A percentile compares a stretch with the other conserved stretches of the same genome.
Conservation (phyloP, 2,797 vertebrate species). For the Fistularia tabacaria region DNA sequence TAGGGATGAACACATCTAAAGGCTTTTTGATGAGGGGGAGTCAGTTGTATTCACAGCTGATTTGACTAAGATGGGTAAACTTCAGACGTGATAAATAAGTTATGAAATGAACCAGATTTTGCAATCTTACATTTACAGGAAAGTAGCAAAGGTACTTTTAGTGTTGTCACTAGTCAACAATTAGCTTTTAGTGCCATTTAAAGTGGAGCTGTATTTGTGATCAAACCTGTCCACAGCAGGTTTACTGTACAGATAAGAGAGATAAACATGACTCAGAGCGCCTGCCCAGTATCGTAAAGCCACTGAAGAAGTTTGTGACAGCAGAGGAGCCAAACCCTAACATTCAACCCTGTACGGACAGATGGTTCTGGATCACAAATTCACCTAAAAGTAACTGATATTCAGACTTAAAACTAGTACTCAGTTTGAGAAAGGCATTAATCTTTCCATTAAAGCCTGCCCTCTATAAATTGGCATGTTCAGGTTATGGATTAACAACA, state of each 20-base stretch:
- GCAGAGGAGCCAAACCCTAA: slow-evolving; percentile 34
- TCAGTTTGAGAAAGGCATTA: too few relatives aligned
- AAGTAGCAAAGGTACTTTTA: neutral
- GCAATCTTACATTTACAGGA: slow-evolving; percentile 6
- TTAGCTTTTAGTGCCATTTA: slow-evolving; percentile 39
- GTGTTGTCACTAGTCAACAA: slow-evolving; percentile 28
- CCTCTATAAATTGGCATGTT: too few relatives aligned
- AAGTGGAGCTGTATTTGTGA: slow-evolving; percentile 17
- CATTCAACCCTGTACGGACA: neutral
- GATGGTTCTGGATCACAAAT: too few relatives aligned
- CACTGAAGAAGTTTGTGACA: slow-evolving; percentile 35
- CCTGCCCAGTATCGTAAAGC: slow-evolving; percentile 43
- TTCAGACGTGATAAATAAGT: too few relatives aligned
- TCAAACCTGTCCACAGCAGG: slow-evolving; percentile 8
- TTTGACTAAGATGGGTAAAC: slow-evolving; percentile 25
- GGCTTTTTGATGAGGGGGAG: slow-evolving; percentile 3
- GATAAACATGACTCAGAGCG: slow-evolving; percentile 37
- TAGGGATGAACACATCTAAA: slow-evolving; percentile 12
- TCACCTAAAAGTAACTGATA: too few relatives aligned
- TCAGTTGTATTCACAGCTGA: slow-evolving; percentile 12
- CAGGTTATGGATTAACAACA: neutral
- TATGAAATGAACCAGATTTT: slow-evolving; percentile 23
- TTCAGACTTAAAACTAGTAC: too few relatives aligned
- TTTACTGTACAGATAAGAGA: slow-evolving; percentile 16
- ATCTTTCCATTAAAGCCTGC: too few relatives aligned